Conservation (phyloP, 2,888 invertebrate genomes). For the Lasioglossum pauxillum region DNA sequence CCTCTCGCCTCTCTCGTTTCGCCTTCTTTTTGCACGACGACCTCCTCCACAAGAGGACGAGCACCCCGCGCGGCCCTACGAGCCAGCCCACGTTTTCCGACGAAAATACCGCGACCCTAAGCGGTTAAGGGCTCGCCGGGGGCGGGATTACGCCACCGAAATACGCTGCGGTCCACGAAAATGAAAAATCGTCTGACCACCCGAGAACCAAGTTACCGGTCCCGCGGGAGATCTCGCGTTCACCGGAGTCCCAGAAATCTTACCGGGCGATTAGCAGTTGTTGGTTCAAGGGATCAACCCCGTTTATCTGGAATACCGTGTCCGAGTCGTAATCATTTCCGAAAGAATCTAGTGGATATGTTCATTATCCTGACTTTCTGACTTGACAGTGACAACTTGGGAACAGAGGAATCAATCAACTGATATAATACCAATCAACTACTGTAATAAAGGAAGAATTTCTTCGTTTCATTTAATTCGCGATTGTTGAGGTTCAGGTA, state of each 20-base stretch:
- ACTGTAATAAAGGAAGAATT: not conserved
- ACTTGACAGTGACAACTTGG: too few species aligned
- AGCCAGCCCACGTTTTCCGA: not conserved
- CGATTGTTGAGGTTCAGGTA: too few species aligned
- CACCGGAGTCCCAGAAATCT: not conserved
- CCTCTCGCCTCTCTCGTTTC: not conserved
- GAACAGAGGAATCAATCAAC: too few species aligned
- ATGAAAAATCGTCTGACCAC: constrained; percentile 6
- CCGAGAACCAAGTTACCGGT: not conserved
- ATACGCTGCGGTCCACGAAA: not conserved
- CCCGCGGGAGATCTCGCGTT: not conserved
- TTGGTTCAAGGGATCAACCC: not conserved
- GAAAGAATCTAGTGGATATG: not conserved
- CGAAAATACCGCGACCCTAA: constrained; percentile 2
- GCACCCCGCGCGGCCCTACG: not conserved
- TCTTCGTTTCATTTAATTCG: not conserved
- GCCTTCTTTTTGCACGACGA: not conserved
- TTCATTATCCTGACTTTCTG: too few species aligned
- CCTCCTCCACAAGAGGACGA: not conserved
- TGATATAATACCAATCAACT: too few species aligned
- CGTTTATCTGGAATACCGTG: not conserved
- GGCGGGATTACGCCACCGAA: not conserved
- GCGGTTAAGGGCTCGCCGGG: constrained; percentile 3
- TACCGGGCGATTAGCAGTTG: not conserved
- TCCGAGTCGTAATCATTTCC: not conserved